Evolutionary conservation across 2,888 invertebrate species (phyloP), one percentile per base, ranked within the genome.

Genomic region (Tenthredo scrophulariae): DNA sequence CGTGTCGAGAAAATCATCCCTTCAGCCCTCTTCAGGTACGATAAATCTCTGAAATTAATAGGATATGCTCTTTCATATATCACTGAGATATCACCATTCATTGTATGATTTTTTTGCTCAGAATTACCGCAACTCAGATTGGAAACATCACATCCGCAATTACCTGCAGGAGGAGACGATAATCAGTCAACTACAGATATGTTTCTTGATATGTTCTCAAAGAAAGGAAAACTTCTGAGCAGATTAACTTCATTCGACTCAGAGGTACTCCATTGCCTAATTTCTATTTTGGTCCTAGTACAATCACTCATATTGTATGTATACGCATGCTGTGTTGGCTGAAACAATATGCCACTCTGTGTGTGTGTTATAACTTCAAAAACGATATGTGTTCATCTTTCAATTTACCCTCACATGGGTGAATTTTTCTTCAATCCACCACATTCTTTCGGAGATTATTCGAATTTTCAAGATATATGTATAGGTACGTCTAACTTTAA

Each of bases 201-300:
- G 96, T 97, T 99, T 93, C 96, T 98, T 91, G 98, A 98, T 91
- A 97, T 99, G 95, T 95, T 99, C 89, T 97, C 97, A 88, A 98
- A 98, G 92, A 99, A 99, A 93, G 96, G 98, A 88, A 97, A 98
- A 91, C 94, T 98, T 43, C 95, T 98, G 88, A 97, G 97, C 93
- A 98, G 97, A 94, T 94, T 98, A 85, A 97, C 98, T 85, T 98
- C 97, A 9, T 98, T 97, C 93, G 99, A 97, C 91, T 97, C 98
- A 0, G 98, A 98, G 94, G 98, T 98, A 95, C 96, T 46, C 33
- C n/a, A n/a, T 67, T 22, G 6, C 15, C n/a, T 29, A 15, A 96
- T 95, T 92, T 89, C 50, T 18, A 15, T 3, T 50, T 29, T 74
- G 10, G 33, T 54, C 40, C 37, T 58, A 7, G 26, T 29, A n/a